Conservation (phyloP, 2,797 vertebrate species). For the Thaleichthys pacificus region DNA sequence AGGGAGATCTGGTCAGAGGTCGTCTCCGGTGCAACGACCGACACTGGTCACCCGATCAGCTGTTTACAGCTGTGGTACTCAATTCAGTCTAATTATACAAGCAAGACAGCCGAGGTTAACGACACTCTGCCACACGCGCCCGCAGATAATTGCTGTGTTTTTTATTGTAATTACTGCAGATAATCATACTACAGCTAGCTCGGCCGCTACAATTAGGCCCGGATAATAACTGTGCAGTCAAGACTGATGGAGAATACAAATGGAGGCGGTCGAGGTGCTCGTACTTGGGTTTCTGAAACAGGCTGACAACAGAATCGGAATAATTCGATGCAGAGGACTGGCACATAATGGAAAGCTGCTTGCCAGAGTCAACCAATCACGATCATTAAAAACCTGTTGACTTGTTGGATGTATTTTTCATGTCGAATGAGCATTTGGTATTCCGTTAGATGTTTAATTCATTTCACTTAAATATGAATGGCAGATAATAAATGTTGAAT, state of each 20-base stretch:
- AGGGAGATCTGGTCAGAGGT: too few species aligned
- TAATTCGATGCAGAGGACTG: constrained; percentile 27
- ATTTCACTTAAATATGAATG: constrained; percentile 69
- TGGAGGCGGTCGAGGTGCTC: neutral
- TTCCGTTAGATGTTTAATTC: constrained; percentile 71
- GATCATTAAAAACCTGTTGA: constrained; percentile 67
- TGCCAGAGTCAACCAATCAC: constrained; percentile 52
- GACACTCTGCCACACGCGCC: constrained; percentile 7
- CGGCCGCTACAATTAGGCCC: constrained; percentile 19
- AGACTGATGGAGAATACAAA: constrained; percentile 28
- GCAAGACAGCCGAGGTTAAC: constrained; percentile 28
- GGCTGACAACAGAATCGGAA: constrained; percentile 16
- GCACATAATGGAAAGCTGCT: constrained; percentile 26
- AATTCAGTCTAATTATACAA: constrained; percentile 16
- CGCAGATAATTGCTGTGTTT: constrained; percentile 33
- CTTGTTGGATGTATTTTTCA: constrained; percentile 59
- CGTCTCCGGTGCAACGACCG: too few species aligned
- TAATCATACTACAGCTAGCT: constrained; percentile 15
- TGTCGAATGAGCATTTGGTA: constrained; percentile 56
- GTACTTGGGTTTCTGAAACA: neutral
- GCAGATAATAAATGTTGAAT: constrained; percentile 56
- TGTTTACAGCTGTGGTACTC: constrained; percentile 16
- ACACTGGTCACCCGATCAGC: too few species aligned
- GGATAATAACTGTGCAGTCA: constrained; percentile 23
- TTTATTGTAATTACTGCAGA: constrained; percentile 40